Evolutionary conservation across 53 echinoderm and acorn worm species (phyloP).

Genomic region (Paracentrotus lividus): DNA sequence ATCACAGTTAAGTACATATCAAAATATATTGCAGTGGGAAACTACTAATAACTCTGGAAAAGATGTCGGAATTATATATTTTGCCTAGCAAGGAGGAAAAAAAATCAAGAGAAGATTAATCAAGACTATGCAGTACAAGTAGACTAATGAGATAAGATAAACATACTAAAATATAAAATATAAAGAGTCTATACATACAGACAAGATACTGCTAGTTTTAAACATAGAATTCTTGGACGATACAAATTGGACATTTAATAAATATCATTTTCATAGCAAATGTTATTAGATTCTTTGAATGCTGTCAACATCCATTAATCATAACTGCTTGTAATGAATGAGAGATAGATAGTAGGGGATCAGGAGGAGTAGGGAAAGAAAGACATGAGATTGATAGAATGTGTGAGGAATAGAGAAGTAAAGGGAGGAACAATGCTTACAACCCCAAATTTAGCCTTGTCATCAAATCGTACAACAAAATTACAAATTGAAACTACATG

Average conservation of each 20-base stretch:
- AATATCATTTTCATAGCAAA: neutral
- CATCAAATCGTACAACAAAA: neutral
- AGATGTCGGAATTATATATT: neutral
- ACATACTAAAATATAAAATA: neutral
- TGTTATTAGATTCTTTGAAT: neutral
- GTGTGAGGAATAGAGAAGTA: neutral
- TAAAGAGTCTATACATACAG: neutral
- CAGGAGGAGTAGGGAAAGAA: neutral
- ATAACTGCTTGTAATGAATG: neutral
- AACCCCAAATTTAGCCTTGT: neutral
- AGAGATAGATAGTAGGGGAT: neutral
- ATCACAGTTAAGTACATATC: neutral
- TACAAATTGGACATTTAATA: neutral
- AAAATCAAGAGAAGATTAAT: neutral
- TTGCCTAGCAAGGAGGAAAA: neutral
- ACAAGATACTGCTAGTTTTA: neutral
- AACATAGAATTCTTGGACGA: neutral
- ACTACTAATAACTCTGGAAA: neutral
- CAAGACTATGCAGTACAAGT: neutral
- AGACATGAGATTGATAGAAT: neutral
- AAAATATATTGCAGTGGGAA: neutral
- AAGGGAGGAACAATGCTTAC: neutral
- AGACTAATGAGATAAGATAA: neutral
- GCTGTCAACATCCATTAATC: neutral
- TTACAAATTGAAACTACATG: too few relatives aligned